Base-by-base conservation (phyloP, 2,797 vertebrate genomes). In the Pantherophis vulpinus region DNA sequence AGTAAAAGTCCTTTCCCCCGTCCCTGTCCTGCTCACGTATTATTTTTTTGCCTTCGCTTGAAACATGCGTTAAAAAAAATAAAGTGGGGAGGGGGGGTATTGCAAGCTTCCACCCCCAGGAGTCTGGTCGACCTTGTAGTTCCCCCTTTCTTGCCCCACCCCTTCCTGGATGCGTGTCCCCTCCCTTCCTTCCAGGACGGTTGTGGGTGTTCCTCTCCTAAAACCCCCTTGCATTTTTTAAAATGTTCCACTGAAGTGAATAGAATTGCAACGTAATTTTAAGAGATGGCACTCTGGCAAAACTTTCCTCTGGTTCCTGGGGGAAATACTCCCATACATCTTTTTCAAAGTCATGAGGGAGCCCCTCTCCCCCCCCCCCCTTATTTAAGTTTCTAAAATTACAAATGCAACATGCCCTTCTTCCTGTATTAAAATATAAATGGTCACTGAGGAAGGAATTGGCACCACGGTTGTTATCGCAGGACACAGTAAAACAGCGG, bases 1-100 rank as follows among this genome's bases (percentile, higher is more conserved):
- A 98, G 98, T 98, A 98, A 97, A 93, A 97, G 96, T 97, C 96
- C 94, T 86, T 87, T 90, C 55, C 29, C 10, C 2, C 0, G 23
- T 32, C 32, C 18, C 42, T 0, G 18, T 87, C 55, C 32, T 79
- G 27, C 27, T 14, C 12, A 42, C 23, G 11, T 55, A 16, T 63
- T 29, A 56, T 90, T n/a, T 42, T 42, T 59, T 59, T 23, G 7
- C 51, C 37, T 3, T 14, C 89, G 91, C 83, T n/a, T 89, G 88
- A 58, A 54, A 70, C 32, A 16, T 47, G 86, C 16, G 54, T 54
- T 11, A 12, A 47, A 42, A n/a, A n/a, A 54, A 25, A 18, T n/a
- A 51, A 51, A 51, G 47, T 51, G 18, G 60, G 60, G 42, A 5
- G 8, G 23, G 90, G 54, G 54, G 23, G 23, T 29, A 12, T 32